Base-by-base conservation (phyloP, 2,888 invertebrate genomes). In the Apamea anceps region DNA sequence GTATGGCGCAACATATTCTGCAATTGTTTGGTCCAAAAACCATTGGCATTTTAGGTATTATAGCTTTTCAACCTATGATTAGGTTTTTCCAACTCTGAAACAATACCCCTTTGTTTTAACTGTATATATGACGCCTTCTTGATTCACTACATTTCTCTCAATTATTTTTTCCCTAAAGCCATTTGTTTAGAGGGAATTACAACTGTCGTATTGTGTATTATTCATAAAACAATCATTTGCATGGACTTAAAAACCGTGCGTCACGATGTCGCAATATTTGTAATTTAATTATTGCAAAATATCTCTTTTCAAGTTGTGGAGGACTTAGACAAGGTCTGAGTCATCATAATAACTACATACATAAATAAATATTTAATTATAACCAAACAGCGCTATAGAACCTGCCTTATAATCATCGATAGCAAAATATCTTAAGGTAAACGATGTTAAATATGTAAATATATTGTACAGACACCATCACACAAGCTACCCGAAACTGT, bases 151-250 rank as follows among this genome's bases (percentile, higher is more conserved):
- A 37, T 78, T 82, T 63, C 15, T 51, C 28, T 51, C 7, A 68
- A 73, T 57, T 25, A 62, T 57, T 51, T 71, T 83, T 54, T 57
- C 76, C 83, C 32, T 32, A 15, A 63, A 21, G 42, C 15, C 5
- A 54, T 62, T 63, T 63, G 83, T 65, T 42, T 6, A 63, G 7
- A 73, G 78, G 78, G 63, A 86, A 67, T 86, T 68, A 79, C 77
- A 32, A 25, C 25, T 15, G 32, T 25, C 21, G 0, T 72, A 60
- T 70, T 75, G n/a, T n/a, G 8, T 32, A 73, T 25, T 67, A 57
- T 72, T 66, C 48, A 83, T 37, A 45, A 82, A 65, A 48, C 48
- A 78, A 78, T 62, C 0, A 28, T 54, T 62, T 67, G 25, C 21
- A 60, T 57, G 12, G 12, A 62, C 45, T 25, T 37, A 32, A 10